phyloP scores from a whole-genome alignment of 1,140 invertebrate species.

The Coptotermes formosanus region DNA sequence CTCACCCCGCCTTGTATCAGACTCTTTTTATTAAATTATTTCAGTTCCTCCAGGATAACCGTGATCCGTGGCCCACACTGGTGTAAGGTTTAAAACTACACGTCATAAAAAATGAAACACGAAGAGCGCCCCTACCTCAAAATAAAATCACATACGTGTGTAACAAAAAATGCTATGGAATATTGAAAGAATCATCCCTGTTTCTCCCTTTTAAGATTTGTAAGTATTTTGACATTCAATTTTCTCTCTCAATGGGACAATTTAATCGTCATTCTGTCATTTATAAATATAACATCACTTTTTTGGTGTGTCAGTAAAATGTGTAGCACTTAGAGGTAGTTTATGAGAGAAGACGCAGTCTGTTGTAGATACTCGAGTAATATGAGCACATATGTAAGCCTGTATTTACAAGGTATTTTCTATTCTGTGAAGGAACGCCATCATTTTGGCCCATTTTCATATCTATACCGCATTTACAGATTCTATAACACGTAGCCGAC shows the following conservation, averaged over 20 bases:
- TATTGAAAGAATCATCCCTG: background rate
- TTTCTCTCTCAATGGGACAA: constrained; percentile 24
- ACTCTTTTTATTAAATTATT: constrained; percentile 19
- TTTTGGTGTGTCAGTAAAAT: no score
- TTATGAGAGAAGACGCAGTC: background rate
- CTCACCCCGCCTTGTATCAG: background rate
- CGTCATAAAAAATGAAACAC: background rate
- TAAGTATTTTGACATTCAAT: constrained; percentile 28
- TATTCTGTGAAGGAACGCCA: background rate
- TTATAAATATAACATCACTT: background rate
- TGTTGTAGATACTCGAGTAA: background rate
- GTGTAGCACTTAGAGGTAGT: background rate
- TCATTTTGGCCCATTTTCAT: background rate
- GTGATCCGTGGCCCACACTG: background rate
- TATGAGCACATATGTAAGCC: background rate
- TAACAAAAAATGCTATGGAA: background rate
- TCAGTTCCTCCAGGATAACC: background rate
- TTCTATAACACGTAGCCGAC: no score
- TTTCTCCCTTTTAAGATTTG: background rate
- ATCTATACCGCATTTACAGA: no score
- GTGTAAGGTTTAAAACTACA: background rate
- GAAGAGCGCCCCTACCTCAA: background rate
- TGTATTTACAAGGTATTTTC: background rate
- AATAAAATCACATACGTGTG: background rate
- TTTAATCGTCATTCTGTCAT: constrained; percentile 8